Evolutionary conservation across 2,888 invertebrate genomes (phyloP).

Genomic region (Laspeyria flexula): DNA sequence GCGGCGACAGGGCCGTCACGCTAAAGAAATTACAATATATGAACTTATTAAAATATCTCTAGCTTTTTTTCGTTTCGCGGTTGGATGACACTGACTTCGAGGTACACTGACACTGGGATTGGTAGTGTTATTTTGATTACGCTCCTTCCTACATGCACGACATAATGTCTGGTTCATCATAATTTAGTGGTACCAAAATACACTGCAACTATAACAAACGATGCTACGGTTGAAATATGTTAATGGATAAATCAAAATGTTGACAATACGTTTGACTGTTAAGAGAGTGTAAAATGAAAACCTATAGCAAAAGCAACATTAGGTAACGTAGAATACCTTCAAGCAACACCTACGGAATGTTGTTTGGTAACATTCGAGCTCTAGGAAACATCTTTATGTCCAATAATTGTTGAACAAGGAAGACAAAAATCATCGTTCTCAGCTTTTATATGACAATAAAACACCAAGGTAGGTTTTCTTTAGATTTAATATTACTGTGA

Average conservation of each 20-base stretch:
- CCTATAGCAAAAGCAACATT: neutral
- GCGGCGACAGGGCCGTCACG: conserved; percentile 80
- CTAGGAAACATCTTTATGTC: conserved; percentile 9
- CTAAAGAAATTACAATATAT: conserved; percentile 74
- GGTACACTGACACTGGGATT: conserved; percentile 55
- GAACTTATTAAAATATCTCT: conserved; percentile 83
- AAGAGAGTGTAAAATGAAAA: neutral
- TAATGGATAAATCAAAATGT: neutral
- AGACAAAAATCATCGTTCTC: conserved; percentile 13
- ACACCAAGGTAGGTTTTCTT: conserved; percentile 17
- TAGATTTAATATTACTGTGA: conserved; percentile 32
- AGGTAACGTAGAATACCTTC: conserved; percentile 3
- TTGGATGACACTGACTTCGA: conserved; percentile 67
- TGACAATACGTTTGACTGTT: conserved; percentile 1
- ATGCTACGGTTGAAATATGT: neutral
- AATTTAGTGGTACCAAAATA: conserved; percentile 12
- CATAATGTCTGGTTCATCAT: conserved; percentile 18
- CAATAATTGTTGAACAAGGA: conserved; percentile 15
- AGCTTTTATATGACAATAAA: conserved; percentile 36
- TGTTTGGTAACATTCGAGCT: conserved; percentile 6
- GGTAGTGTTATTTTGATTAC: conserved; percentile 48
- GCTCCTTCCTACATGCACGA: conserved; percentile 54
- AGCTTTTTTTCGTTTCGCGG: conserved; percentile 73
- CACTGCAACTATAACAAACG: neutral
- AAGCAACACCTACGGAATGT: conserved; percentile 10